phyloP scores from a whole-genome alignment of 2,797 vertebrate genomes.

The Acipenser ruthenus region DNA sequence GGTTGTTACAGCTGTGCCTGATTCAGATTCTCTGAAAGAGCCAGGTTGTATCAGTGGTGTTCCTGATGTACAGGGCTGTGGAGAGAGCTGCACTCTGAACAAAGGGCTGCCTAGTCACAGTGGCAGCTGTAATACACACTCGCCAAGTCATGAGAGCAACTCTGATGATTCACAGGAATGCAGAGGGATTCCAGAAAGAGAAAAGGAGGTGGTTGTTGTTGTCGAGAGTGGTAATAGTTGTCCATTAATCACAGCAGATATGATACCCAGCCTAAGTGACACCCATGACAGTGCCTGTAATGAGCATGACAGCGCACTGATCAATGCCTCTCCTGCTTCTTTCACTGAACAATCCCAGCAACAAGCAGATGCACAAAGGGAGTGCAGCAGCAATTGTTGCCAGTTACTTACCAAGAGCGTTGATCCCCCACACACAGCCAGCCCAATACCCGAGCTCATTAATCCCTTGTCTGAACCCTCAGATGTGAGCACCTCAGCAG shows the following conservation, averaged over 20 bases:
- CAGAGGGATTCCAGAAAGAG: slow-evolving; percentile 5
- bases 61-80: neutral
- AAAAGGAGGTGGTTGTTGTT: slow-evolving; percentile 11
- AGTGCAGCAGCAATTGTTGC: slow-evolving; percentile 13
- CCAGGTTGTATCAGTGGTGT: neutral
- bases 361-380: neutral
- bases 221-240: slow-evolving; percentile 13
- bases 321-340: slow-evolving; percentile 4
- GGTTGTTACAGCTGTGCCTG: slow-evolving; percentile 1
- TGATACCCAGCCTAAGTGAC: neutral
- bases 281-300: neutral
- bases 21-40: neutral
- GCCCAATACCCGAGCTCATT: fast-evolving
- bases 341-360: slow-evolving; percentile 4
- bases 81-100: neutral
- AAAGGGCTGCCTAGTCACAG: neutral
- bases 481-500: neutral
- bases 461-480: slow-evolving; percentile 1
- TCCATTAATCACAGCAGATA: slow-evolving; percentile 9
- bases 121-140: neutral
- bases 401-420: slow-evolving; percentile 4
- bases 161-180: slow-evolving; percentile 11
- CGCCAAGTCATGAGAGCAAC: neutral
- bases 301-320: slow-evolving; percentile 5
- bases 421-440: neutral